Evolutionary conservation across 1,140 invertebrate species (phyloP).

Genomic region (Mycetomoellerius zeteki): DNA sequence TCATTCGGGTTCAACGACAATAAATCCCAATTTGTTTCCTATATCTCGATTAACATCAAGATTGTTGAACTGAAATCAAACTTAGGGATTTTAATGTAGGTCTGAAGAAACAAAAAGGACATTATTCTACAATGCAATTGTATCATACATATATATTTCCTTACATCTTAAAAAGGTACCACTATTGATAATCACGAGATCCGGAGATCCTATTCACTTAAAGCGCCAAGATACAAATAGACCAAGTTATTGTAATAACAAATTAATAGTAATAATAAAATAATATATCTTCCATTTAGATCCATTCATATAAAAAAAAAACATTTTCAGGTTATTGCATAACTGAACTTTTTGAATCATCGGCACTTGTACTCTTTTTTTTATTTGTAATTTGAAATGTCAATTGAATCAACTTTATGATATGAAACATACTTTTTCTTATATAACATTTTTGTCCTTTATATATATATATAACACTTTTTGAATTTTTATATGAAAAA

Average conservation of each 20-base stretch:
- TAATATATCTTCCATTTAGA: too few species aligned
- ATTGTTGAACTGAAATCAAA: conserved; percentile 70
- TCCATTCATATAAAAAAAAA: too few species aligned
- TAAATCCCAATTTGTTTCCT: conserved; percentile 58
- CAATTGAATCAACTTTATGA: too few species aligned
- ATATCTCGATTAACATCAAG: conserved; percentile 59
- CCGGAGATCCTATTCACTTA: conserved; percentile 58
- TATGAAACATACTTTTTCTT: too few species aligned
- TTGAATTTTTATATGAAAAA: too few species aligned
- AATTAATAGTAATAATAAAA: too few species aligned
- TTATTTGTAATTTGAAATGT: too few species aligned
- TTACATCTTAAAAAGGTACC: conserved; percentile 61
- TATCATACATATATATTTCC: neutral
- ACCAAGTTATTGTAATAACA: neutral
- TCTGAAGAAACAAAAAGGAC: conserved; percentile 66
- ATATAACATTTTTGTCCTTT: too few species aligned
- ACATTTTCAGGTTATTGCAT: too few species aligned
- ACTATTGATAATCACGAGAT: conserved; percentile 59
- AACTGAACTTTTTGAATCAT: too few species aligned
- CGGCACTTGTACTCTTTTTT: too few species aligned
- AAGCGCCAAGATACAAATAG: neutral
- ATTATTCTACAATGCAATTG: conserved; percentile 39
- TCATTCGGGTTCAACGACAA: conserved; percentile 69
- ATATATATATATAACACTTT: too few species aligned
- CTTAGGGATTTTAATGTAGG: conserved; percentile 69